A percentile compares a stretch with the other conserved stretches of the same genome.
These are phyloP conservation scores for Sinocyclocheilus grahami DNA, from an alignment of 2,113 vertebrate species.

Conservation along the genomic window DNA sequence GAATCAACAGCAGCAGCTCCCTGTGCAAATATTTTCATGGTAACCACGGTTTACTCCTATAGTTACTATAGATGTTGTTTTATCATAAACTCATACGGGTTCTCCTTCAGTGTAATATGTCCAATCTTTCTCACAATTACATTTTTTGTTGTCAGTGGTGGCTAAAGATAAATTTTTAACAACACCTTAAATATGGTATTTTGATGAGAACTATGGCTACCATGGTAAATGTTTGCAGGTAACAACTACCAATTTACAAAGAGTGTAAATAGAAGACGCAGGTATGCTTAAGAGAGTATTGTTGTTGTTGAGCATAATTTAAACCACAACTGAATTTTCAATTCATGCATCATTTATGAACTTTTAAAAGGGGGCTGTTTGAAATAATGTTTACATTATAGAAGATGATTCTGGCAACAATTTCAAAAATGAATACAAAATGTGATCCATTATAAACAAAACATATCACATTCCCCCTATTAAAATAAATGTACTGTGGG, in stretches of 20 bases:
- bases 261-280: not conserved
- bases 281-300: not conserved
- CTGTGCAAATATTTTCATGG: constrained; percentile 15
- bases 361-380: constrained; percentile 10
- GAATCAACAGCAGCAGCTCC: constrained; percentile 1
- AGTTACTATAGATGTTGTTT: not conserved
- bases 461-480: not conserved
- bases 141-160: not conserved
- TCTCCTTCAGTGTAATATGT: not conserved
- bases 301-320: not conserved
- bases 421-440: not conserved
- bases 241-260: not conserved
- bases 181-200: not conserved
- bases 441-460: not conserved
- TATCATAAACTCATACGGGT: not conserved
- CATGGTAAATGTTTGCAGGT: not conserved
- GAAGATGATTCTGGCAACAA: not conserved
- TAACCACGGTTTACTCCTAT: not conserved
- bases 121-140: not conserved
- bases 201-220: not conserved
- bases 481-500: not conserved
- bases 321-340: not conserved
- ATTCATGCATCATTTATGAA: not conserved
- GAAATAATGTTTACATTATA: not conserved
- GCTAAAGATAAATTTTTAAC: not conserved